Percentiles rank a stretch among this genome's conserved stretches.
phyloP scores from a whole-genome alignment of 2,113 vertebrate species.

The Tursiops truncatus region DNA sequence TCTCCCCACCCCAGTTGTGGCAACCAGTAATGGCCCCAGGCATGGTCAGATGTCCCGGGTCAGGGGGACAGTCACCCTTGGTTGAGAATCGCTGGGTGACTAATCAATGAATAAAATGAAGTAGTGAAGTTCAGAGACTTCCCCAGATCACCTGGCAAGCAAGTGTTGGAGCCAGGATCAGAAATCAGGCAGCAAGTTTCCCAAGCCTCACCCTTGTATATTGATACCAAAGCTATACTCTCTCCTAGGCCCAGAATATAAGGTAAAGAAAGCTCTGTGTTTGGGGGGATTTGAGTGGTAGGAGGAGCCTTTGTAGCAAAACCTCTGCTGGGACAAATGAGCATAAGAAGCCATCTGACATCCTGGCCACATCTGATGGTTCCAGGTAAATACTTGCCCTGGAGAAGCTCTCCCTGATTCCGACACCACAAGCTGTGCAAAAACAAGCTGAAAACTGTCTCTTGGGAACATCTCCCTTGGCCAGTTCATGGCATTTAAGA shows the following conservation, averaged over 20 bases:
- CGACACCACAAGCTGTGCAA: fast-evolving
- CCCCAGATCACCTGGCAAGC: background rate
- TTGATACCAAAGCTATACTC: background rate
- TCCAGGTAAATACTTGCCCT: background rate
- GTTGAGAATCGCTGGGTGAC: background rate
- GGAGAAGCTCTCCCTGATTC: background rate
- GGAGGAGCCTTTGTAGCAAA: background rate
- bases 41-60: background rate
- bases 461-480: background rate
- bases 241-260: background rate
- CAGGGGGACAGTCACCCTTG: background rate
- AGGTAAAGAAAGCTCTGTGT: background rate
- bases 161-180: background rate
- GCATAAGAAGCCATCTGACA: background rate
- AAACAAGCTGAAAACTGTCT: background rate
- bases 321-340: background rate
- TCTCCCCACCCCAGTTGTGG: fast-evolving
- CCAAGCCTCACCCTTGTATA: background rate
- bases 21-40: background rate
- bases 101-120: background rate
- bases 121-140: background rate
- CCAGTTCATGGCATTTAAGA: background rate
- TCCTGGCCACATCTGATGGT: background rate
- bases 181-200: background rate
- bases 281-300: fast-evolving